phyloP scores from a whole-genome alignment of 2,113 vertebrate species.

The Oenanthe melanoleuca region DNA sequence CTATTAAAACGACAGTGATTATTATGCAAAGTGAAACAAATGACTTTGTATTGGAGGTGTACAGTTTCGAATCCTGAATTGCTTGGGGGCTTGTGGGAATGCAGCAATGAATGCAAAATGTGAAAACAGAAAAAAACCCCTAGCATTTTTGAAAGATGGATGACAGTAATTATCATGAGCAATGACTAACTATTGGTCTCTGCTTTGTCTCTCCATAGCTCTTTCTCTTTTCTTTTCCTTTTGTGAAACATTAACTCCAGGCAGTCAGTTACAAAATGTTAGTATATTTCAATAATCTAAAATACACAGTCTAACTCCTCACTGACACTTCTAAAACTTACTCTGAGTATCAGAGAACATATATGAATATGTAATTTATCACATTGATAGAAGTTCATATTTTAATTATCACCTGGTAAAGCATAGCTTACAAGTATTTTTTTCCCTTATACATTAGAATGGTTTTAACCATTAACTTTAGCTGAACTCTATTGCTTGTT shows the following conservation, averaged over 20 bases:
- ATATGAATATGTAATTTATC: not conserved
- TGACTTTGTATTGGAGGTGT: not conserved
- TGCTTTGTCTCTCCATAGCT: not conserved
- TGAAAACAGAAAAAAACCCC: slow-evolving; percentile 1
- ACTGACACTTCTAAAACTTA: not conserved
- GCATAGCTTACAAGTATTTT: not conserved
- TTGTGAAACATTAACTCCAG: slow-evolving; percentile 30
- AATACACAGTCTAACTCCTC: not conserved
- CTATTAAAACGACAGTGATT: slow-evolving; percentile 40
- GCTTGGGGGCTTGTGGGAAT: slow-evolving; percentile 2
- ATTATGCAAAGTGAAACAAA: slow-evolving; percentile 51
- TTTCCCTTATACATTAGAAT: not conserved
- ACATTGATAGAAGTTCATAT: not conserved
- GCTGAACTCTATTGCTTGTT: not conserved
- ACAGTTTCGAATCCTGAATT: slow-evolving; percentile 7
- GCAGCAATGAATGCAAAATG: slow-evolving; percentile 30
- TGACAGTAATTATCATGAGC: slow-evolving; percentile 56
- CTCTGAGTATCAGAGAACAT: not conserved
- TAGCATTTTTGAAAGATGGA: slow-evolving; percentile 50
- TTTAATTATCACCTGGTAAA: not conserved
- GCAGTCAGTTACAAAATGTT: not conserved
- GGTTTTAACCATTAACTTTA: not conserved
- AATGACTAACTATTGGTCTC: slow-evolving; percentile 50
- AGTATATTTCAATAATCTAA: not conserved
- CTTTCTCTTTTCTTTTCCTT: not conserved